Percentiles rank a stretch among this genome's conserved stretches.
Conservation (phyloP, 1,140 invertebrate species). For the Episyrphus balteatus region DNA sequence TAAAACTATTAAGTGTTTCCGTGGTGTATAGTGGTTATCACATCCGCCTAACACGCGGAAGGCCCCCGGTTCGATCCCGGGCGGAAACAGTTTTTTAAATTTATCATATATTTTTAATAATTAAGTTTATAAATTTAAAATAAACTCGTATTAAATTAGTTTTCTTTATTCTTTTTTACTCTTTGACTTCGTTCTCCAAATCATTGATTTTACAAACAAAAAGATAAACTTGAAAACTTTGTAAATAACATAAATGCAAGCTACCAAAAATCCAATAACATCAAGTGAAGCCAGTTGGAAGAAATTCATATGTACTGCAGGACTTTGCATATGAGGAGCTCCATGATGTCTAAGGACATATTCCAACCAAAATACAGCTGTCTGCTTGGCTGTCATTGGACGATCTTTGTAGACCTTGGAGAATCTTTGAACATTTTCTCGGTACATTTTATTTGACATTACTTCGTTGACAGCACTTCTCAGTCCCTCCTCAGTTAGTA, state of each 20-base stretch:
- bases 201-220: no score
- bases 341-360: conserved; percentile 39
- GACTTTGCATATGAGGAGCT: conserved; percentile 32
- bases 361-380: conserved; percentile 38
- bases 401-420: conserved; percentile 26
- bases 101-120: no score
- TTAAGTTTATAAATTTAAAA: no score
- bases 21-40: conserved; percentile 54
- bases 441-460: conserved; percentile 12
- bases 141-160: no score
- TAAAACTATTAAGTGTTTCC: no score
- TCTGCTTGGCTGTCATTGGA: conserved; percentile 30
- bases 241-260: no score
- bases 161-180: no score
- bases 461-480: conserved; percentile 10
- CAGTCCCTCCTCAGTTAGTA: conserved; percentile 4
- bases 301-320: conserved; percentile 5
- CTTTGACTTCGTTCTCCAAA: no score
- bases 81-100: conserved; percentile 4
- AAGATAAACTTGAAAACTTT: no score
- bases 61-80: conserved; percentile 4
- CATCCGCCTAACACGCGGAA: conserved; percentile 5
- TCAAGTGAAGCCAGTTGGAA: no score
- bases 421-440: conserved; percentile 9
- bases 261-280: no score